A percentile compares a stretch with the other conserved stretches of the same genome.
Conservation (phyloP, 2,113 vertebrate species). For the Spea multiplicata region DNA sequence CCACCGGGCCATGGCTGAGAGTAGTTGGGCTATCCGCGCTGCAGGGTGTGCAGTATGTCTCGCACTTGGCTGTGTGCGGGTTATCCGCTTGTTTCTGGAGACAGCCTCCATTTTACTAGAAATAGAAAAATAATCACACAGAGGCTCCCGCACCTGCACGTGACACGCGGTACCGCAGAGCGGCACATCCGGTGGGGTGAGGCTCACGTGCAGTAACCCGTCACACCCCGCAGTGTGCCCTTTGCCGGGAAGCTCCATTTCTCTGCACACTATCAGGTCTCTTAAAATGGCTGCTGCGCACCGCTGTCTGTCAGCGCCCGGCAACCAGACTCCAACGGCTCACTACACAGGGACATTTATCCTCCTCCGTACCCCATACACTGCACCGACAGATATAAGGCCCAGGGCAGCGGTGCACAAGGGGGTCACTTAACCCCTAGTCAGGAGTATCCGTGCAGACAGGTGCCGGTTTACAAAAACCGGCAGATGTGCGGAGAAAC, state of each 20-base stretch:
- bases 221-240: too few relatives aligned
- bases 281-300: slow-evolving; percentile 35
- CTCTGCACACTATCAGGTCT: slow-evolving; percentile 3
- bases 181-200: too few relatives aligned
- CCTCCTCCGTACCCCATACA: slow-evolving; percentile 19
- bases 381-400: slow-evolving; percentile 34
- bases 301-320: slow-evolving; percentile 35
- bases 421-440: not conserved
- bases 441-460: slow-evolving; percentile 4
- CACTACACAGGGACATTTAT: slow-evolving; percentile 11
- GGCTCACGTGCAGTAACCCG: too few relatives aligned
- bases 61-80: not conserved
- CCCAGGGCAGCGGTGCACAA: slow-evolving; percentile 17
- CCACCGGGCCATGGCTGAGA: too few relatives aligned
- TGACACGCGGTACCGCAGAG: too few relatives aligned
- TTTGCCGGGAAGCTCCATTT: slow-evolving; percentile 14
- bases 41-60: not conserved
- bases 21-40: too few relatives aligned
- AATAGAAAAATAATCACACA: too few relatives aligned
- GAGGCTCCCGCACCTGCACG: too few relatives aligned
- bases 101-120: not conserved
- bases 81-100: not conserved
- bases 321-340: slow-evolving; percentile 16
- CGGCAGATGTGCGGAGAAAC: not conserved
- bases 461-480: not conserved